A percentile compares a stretch with the other conserved stretches of the same genome.
Conservation (phyloP, 2,888 invertebrate genomes). For the Rosalia funebris region DNA sequence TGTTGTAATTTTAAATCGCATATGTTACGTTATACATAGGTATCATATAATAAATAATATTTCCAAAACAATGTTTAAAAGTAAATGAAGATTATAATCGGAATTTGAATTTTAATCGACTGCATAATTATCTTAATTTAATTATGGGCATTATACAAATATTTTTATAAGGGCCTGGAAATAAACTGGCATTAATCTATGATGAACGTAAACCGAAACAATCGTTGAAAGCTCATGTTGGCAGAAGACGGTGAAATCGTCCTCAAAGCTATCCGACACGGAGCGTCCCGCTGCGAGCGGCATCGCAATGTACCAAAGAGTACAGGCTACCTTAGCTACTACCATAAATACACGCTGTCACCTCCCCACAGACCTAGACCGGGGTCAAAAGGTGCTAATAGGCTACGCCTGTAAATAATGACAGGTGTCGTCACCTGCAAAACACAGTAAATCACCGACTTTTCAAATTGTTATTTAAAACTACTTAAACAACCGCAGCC, state of each 20-base stretch:
- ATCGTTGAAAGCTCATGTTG: slow-evolving; percentile 12
- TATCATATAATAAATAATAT: too few species aligned
- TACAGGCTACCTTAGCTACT: slow-evolving; percentile 42
- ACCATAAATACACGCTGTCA: slow-evolving; percentile 47
- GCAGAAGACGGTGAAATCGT: slow-evolving; percentile 17
- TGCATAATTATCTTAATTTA: too few species aligned
- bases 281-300: slow-evolving; percentile 44
- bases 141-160: too few species aligned
- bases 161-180: background rate
- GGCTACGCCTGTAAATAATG: slow-evolving; percentile 43
- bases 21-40: too few species aligned
- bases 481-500: background rate
- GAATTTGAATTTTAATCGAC: too few species aligned
- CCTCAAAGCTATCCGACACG: slow-evolving; percentile 20
- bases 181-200: slow-evolving; percentile 4
- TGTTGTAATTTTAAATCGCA: too few species aligned
- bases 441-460: slow-evolving; percentile 9
- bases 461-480: slow-evolving; percentile 3
- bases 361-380: slow-evolving; percentile 39
- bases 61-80: too few species aligned
- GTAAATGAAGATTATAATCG: too few species aligned
- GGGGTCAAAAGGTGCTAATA: slow-evolving; percentile 48
- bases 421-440: slow-evolving; percentile 42
- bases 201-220: background rate
- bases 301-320: slow-evolving; percentile 40